Percentiles rank a stretch among this genome's conserved stretches.
phyloP scores from a whole-genome alignment of 2,888 invertebrate species.

The Ferrisia virgata region DNA sequence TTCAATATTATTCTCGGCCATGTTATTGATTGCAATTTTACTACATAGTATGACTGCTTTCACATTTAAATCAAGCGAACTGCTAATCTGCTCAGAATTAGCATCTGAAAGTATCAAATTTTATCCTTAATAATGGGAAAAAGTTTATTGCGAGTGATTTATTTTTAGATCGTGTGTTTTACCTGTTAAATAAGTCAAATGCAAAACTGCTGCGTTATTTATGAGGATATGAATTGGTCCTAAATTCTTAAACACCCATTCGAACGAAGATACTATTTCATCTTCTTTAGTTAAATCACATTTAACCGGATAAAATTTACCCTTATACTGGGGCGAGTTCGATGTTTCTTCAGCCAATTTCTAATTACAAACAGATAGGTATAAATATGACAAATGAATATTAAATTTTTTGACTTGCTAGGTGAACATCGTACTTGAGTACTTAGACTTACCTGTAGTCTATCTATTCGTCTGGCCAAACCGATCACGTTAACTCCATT shows the following conservation, averaged over 20 bases:
- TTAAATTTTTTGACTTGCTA: no score
- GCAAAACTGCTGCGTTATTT: constrained; percentile 5
- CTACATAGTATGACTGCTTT: background rate
- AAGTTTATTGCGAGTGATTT: no score
- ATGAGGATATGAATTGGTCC: background rate
- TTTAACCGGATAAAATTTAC: background rate
- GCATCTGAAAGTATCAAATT: background rate
- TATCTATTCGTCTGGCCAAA: constrained; percentile 24
- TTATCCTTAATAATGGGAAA: no score
- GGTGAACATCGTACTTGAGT: no score
- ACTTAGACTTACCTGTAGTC: background rate
- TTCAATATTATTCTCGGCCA: background rate
- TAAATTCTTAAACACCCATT: background rate
- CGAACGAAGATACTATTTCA: background rate
- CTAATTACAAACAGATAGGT: no score
- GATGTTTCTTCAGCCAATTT: no score
- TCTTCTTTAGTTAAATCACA: constrained; percentile 7
- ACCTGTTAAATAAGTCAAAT: background rate
- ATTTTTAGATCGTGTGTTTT: background rate
- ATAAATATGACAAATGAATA: no score
- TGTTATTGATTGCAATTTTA: background rate
- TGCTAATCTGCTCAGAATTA: background rate
- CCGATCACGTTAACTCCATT: constrained; percentile 31
- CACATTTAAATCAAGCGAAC: background rate
- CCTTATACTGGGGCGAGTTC: no score